These are phyloP conservation scores for Stigmatopora argus DNA, from an alignment of 2,113 vertebrate species.

Conservation along the genomic window DNA sequence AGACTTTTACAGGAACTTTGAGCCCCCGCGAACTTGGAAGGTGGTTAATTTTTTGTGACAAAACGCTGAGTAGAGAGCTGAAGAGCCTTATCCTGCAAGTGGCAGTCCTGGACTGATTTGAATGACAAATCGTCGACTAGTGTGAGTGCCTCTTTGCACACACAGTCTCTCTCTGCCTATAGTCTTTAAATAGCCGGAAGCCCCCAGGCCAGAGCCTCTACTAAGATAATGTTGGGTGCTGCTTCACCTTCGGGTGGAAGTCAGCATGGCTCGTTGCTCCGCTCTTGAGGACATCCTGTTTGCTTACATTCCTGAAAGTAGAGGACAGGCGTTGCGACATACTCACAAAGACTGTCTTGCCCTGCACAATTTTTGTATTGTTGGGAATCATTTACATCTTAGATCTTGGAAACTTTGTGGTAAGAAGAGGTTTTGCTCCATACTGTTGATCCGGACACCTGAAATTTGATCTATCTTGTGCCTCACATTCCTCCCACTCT, in stretches of 20 bases:
- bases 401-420: neutral
- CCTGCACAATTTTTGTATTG: neutral
- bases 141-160: conserved; percentile 15
- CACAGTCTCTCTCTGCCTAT: conserved; percentile 18
- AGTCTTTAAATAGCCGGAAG: conserved; percentile 47
- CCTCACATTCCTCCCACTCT: conserved; percentile 38
- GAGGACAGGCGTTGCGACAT: neutral
- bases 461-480: conserved; percentile 68
- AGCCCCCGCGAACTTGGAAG: neutral
- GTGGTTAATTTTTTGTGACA: neutral
- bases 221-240: conserved; percentile 41
- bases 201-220: conserved; percentile 32
- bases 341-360: neutral
- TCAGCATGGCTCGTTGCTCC: conserved; percentile 14
- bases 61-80: neutral
- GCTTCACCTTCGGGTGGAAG: conserved; percentile 29
- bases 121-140: neutral
- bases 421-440: conserved; percentile 6
- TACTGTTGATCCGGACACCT: conserved; percentile 46
- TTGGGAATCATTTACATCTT: neutral
- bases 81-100: neutral
- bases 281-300: conserved; percentile 14
- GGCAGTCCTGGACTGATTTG: neutral
- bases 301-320: conserved; percentile 14
- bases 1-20: neutral